Evolutionary conservation across 2,888 invertebrate species (phyloP).

Genomic region (Drosophila mettleri): DNA sequence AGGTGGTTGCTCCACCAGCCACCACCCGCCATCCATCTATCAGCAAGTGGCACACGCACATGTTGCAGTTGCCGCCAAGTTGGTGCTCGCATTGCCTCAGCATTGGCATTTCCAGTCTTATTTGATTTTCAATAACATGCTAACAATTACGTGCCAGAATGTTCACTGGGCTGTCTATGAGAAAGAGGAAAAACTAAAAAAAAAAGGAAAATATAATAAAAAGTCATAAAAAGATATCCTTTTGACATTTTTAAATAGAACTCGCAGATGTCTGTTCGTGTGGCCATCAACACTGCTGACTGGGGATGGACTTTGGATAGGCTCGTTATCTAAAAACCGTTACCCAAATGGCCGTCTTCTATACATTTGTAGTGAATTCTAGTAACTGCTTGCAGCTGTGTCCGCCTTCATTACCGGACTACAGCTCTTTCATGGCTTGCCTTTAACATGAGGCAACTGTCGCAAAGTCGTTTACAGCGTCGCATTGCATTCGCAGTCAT

Average conservation of each 20-base stretch:
- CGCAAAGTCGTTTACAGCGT: constrained; percentile 22
- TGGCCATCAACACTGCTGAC: constrained; percentile 19
- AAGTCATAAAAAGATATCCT: constrained; percentile 4
- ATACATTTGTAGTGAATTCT: constrained; percentile 8
- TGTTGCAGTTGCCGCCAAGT: constrained; percentile 37
- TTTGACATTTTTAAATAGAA: constrained; percentile 58
- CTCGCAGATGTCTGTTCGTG: constrained; percentile 44
- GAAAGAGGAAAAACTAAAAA: too few relatives aligned
- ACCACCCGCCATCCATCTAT: neutral
- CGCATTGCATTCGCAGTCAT: constrained; percentile 28
- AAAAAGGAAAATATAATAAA: neutral
- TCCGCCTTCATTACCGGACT: constrained; percentile 43
- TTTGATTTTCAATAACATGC: constrained; percentile 19
- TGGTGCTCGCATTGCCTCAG: neutral
- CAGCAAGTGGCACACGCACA: constrained; percentile 46
- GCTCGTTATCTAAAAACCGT: constrained; percentile 52
- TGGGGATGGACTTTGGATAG: neutral
- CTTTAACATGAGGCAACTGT: constrained; percentile 32
- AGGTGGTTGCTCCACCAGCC: neutral
- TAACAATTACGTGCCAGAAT: constrained; percentile 42
- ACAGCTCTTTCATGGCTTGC: constrained; percentile 12
- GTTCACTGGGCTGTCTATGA: constrained; percentile 24
- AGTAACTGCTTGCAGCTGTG: constrained; percentile 12
- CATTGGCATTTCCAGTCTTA: constrained; percentile 11
- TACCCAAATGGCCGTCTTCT: constrained; percentile 32